phyloP scores from a whole-genome alignment of 2,113 vertebrate species.

The Laterallus jamaicensis region DNA sequence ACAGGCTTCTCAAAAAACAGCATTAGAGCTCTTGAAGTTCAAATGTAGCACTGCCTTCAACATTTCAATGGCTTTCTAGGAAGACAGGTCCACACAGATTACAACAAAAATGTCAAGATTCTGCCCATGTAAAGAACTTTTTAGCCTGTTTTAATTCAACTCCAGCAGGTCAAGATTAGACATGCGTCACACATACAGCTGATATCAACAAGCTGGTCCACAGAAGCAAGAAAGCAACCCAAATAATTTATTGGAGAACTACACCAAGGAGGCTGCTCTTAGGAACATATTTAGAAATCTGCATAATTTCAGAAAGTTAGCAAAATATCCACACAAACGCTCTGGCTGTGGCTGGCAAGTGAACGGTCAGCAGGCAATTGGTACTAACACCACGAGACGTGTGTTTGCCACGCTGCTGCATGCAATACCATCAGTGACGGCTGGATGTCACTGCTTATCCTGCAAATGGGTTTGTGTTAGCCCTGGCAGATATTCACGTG shows the following conservation, averaged over 20 bases:
- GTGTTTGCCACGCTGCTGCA: not conserved
- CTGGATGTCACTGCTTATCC: slow-evolving; percentile 5
- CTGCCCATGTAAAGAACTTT: not conserved
- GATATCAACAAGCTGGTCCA: not conserved
- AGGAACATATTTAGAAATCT: not conserved
- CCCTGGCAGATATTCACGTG: fast-evolving
- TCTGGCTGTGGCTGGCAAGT: no score
- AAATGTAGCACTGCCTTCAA: not conserved
- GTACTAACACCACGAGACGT: no score
- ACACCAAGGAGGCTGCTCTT: not conserved
- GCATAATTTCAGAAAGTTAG: not conserved
- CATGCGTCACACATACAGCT: not conserved
- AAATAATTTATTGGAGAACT: not conserved
- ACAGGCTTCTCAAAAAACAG: fast-evolving
- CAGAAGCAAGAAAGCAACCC: not conserved
- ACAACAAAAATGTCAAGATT: not conserved
- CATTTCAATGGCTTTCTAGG: not conserved
- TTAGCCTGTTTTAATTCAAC: not conserved
- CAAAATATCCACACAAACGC: not conserved
- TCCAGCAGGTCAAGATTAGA: not conserved
- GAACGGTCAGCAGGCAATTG: not conserved
- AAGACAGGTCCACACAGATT: not conserved
- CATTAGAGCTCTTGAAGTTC: not conserved
- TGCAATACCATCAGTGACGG: not conserved
- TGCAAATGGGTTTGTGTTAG: not conserved